Conservation (phyloP, 2,113 vertebrate genomes). For the Nibea albiflora region DNA sequence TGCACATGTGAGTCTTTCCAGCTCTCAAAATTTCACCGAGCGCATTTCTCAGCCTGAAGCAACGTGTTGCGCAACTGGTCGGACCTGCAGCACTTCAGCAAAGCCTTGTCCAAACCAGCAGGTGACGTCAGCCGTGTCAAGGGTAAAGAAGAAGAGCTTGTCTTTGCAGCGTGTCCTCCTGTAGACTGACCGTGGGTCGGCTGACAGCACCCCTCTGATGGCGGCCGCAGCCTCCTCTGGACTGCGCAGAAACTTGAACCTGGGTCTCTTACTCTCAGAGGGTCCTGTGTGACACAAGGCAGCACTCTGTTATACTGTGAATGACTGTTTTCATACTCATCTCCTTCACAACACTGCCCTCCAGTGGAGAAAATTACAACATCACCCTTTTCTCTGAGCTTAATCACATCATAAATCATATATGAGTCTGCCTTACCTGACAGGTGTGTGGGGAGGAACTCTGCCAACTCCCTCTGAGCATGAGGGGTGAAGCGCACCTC, state of each 20-base stretch:
- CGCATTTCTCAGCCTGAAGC: not conserved
- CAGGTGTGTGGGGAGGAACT: conserved; percentile 77
- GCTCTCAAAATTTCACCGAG: not conserved
- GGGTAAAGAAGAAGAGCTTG: conserved; percentile 85
- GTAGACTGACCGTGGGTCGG: conserved; percentile 91
- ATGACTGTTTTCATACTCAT: not conserved
- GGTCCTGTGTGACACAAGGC: conserved; percentile 50
- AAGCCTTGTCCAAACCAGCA: conserved; percentile 92
- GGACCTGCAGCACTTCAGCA: conserved; percentile 88
- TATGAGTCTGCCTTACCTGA: conserved; percentile 66
- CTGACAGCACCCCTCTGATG: conserved; percentile 86
- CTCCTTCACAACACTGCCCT: conserved; percentile 27
- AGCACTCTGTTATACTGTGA: not conserved
- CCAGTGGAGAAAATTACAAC: conserved; percentile 42
- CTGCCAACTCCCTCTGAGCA: conserved; percentile 83
- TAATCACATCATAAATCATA: not conserved
- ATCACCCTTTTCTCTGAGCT: not conserved
- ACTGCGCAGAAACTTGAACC: conserved; percentile 86
- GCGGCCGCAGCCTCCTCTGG: conserved; percentile 84
- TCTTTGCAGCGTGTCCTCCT: conserved; percentile 86
- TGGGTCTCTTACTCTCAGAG: conserved; percentile 56
- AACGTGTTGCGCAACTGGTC: conserved; percentile 52
- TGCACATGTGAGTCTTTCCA: not conserved
- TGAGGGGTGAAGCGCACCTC: conserved; percentile 88
- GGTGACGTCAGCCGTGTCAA: conserved; percentile 88